A percentile compares a stretch with the other conserved stretches of the same genome.
phyloP scores from a whole-genome alignment of 1,140 invertebrate genomes.

The Lordiphosa mommai region DNA sequence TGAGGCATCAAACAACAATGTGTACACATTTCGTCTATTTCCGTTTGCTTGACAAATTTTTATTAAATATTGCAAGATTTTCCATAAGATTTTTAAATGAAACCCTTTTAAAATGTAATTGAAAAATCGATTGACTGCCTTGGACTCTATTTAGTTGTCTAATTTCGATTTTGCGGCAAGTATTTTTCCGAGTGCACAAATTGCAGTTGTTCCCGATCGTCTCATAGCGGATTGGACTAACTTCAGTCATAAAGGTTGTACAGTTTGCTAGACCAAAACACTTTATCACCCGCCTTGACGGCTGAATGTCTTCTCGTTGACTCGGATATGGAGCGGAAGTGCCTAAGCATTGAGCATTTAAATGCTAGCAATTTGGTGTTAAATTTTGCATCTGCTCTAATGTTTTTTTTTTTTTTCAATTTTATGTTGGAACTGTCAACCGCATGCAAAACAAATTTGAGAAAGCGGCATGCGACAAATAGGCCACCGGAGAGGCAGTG shows the following conservation, averaged over 20 bases:
- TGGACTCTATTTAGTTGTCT: too few relatives aligned
- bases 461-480: constrained; percentile 11
- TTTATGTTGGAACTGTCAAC: constrained; percentile 50
- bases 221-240: too few relatives aligned
- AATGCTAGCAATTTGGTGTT: constrained; percentile 33
- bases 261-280: constrained; percentile 34
- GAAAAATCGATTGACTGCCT: too few relatives aligned
- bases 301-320: constrained; percentile 40
- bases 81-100: too few relatives aligned
- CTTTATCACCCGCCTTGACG: constrained; percentile 36
- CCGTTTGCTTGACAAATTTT: too few relatives aligned
- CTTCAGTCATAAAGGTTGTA: constrained; percentile 57
- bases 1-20: too few relatives aligned
- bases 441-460: constrained; percentile 65
- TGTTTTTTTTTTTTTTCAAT: constrained; percentile 22
- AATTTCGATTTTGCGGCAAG: constrained; percentile 25
- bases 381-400: constrained; percentile 14
- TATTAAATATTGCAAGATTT: too few relatives aligned
- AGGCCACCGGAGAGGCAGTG: constrained; percentile 1
- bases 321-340: constrained; percentile 33
- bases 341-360: constrained; percentile 56
- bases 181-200: constrained; percentile 18
- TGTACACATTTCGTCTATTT: too few relatives aligned
- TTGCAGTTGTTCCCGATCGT: too few relatives aligned
- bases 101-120: too few relatives aligned